phyloP scores from a whole-genome alignment of 2,113 vertebrate species.

The Syngnathus floridae region DNA sequence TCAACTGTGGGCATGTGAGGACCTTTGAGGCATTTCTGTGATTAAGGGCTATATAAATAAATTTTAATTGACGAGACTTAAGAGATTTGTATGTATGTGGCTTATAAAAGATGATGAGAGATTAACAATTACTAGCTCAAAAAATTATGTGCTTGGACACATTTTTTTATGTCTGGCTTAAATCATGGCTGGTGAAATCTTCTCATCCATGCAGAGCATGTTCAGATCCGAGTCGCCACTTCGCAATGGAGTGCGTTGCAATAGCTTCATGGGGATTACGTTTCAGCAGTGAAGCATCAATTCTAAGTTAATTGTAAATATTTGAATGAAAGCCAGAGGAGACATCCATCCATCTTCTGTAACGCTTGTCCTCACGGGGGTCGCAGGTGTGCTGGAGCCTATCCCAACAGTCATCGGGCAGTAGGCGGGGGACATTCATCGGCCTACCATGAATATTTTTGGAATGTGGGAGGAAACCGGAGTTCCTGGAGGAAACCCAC shows the following conservation, averaged over 20 bases:
- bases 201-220: not conserved
- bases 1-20: too few species aligned
- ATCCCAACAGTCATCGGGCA: too few species aligned
- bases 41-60: too few species aligned
- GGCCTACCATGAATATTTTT: too few species aligned
- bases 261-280: not conserved
- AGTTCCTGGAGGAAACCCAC: too few species aligned
- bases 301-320: not conserved
- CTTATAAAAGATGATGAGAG: not conserved
- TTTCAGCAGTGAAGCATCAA: not conserved
- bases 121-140: not conserved
- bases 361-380: too few species aligned
- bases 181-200: not conserved
- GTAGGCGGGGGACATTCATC: too few species aligned
- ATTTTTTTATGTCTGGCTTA: not conserved
- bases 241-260: not conserved
- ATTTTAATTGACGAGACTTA: not conserved
- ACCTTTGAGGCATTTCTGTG: too few species aligned
- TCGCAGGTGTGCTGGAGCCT: too few species aligned
- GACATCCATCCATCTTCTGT: not conserved
- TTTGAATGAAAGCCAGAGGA: not conserved
- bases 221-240: not conserved
- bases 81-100: not conserved
- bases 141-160: not conserved
- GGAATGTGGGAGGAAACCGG: too few species aligned